Conservation (phyloP, 2,113 vertebrate genomes). For the Cyrtonyx montezumae region DNA sequence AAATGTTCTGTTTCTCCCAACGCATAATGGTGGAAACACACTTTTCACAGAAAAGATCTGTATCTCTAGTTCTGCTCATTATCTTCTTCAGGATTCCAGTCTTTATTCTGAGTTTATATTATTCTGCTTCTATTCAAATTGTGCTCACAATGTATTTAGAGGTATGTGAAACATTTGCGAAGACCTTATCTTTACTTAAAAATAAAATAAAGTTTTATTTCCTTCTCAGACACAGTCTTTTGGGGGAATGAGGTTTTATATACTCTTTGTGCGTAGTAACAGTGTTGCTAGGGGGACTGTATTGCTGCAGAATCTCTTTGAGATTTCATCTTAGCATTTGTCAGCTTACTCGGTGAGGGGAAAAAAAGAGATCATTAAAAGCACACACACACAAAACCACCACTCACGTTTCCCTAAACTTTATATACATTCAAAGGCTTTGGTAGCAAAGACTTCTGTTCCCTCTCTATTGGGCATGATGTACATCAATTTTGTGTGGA, state of each 20-base stretch:
- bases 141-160: slow-evolving; percentile 8
- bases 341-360: not conserved
- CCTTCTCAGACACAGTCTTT: not conserved
- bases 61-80: slow-evolving; percentile 16
- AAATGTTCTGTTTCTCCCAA: slow-evolving; percentile 34
- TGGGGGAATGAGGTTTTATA: slow-evolving; percentile 4
- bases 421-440: not conserved
- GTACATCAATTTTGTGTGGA: not conserved
- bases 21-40: not conserved
- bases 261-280: slow-evolving; percentile 31
- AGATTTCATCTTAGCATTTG: slow-evolving; percentile 22
- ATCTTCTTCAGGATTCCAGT: not conserved
- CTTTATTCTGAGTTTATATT: not conserved
- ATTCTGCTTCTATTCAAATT: slow-evolving; percentile 18
- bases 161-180: not conserved
- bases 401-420: not conserved
- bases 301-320: slow-evolving; percentile 19
- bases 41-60: slow-evolving; percentile 26
- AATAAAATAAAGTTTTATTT: slow-evolving; percentile 36
- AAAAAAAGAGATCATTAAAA: not conserved
- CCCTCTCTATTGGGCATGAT: not conserved
- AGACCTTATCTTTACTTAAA: slow-evolving; percentile 30
- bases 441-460: not conserved
- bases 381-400: not conserved
- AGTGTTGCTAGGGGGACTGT: slow-evolving; percentile 42